Evolutionary conservation across 2,888 invertebrate genomes (phyloP).

Genomic region (Choreutis nemorana): DNA sequence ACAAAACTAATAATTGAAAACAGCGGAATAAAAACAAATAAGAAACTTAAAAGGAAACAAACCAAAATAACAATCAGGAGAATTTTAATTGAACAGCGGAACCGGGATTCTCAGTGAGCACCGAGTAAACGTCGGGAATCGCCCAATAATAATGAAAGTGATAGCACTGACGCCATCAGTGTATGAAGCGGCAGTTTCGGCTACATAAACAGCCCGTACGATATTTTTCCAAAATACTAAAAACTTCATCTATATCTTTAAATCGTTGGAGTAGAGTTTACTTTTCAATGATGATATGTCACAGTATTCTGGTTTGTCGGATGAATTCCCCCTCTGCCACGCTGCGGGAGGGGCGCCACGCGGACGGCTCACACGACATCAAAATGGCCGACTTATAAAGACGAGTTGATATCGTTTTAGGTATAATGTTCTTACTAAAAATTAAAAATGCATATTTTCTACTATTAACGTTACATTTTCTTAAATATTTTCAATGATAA

Average conservation of each 20-base stretch:
- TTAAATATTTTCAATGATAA: too few species aligned
- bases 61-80: slow-evolving; percentile 42
- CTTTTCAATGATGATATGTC: slow-evolving; percentile 16
- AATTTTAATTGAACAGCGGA: slow-evolving; percentile 56
- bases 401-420: too few species aligned
- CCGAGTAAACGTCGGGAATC: slow-evolving; percentile 63
- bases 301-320: slow-evolving; percentile 22
- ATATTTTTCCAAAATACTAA: too few species aligned
- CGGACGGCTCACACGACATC: slow-evolving; percentile 46
- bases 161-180: slow-evolving; percentile 61
- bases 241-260: slow-evolving; percentile 17
- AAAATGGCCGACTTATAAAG: slow-evolving; percentile 63
- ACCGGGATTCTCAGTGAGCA: slow-evolving; percentile 48
- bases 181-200: slow-evolving; percentile 66
- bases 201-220: slow-evolving; percentile 64
- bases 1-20: too few species aligned
- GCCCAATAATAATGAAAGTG: slow-evolving; percentile 68
- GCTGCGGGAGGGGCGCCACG: slow-evolving; percentile 36
- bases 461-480: too few species aligned
- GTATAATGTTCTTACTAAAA: too few species aligned
- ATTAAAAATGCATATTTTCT: too few species aligned
- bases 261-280: slow-evolving; percentile 14
- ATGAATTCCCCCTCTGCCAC: slow-evolving; percentile 37
- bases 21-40: slow-evolving; percentile 2
- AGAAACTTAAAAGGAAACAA: slow-evolving; percentile 23